These are phyloP conservation scores for Phlogophora meticulosa DNA, from an alignment of 2,888 invertebrate species.

Conservation along the genomic window DNA sequence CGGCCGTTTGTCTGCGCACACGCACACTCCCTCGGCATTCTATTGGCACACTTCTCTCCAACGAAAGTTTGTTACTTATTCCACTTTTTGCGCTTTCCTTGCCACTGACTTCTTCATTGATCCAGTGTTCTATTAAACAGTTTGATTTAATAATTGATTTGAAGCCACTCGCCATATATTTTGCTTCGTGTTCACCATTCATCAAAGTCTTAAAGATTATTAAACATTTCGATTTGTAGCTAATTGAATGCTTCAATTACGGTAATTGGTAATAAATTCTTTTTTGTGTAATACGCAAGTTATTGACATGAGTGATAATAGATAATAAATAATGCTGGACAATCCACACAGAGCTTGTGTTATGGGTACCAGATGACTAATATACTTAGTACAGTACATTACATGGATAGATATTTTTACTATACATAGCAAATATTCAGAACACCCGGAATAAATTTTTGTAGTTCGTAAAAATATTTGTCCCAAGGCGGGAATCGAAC, in stretches of 20 bases:
- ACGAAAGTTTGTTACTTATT: conserved; percentile 87
- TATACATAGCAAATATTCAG: too few species aligned
- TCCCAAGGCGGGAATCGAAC: too few species aligned
- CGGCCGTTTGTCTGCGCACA: conserved; percentile 66
- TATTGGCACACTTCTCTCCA: conserved; percentile 85
- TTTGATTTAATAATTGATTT: conserved; percentile 74
- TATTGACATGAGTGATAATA: conserved; percentile 1
- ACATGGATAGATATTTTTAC: too few species aligned
- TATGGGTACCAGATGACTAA: too few species aligned
- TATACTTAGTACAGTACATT: too few species aligned
- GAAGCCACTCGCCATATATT: conserved; percentile 51
- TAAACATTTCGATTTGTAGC: conserved; percentile 22
- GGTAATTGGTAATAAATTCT: background rate
- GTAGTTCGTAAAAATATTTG: too few species aligned
- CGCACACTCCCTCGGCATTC: conserved; percentile 79
- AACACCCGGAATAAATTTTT: too few species aligned
- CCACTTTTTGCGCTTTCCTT: conserved; percentile 83
- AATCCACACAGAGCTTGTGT: too few species aligned
- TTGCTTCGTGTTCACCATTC: conserved; percentile 18
- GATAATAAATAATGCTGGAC: too few species aligned
- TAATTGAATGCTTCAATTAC: conserved; percentile 3
- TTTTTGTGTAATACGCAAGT: conserved; percentile 6
- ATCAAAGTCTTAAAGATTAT: conserved; percentile 35
- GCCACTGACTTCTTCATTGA: conserved; percentile 73
- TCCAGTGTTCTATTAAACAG: conserved; percentile 74